phyloP scores from a whole-genome alignment of 2,113 vertebrate genomes.

The Pithys albifrons region DNA sequence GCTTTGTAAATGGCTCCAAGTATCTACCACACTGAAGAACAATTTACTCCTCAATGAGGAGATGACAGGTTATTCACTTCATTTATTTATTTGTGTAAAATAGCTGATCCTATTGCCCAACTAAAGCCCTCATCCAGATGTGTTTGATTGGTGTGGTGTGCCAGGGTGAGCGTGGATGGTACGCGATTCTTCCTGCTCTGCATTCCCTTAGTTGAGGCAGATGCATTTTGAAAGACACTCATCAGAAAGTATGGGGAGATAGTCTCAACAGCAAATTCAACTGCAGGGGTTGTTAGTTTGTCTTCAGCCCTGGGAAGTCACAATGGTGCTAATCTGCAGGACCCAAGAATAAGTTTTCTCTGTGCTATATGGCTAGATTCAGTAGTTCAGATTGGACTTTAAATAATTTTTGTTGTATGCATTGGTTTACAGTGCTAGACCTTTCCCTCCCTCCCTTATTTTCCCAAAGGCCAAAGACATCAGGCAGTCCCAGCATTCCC shows the following conservation, averaged over 20 bases:
- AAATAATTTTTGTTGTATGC: background rate
- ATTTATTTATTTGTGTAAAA: background rate
- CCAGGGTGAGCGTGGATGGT: background rate
- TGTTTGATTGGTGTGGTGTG: background rate
- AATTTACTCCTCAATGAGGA: background rate
- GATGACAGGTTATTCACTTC: background rate
- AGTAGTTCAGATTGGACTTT: background rate
- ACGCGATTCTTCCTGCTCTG: accelerated
- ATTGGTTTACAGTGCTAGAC: background rate
- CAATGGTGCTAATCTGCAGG: background rate
- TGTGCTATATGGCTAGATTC: background rate
- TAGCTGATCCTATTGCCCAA: background rate
- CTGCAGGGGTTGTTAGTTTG: background rate
- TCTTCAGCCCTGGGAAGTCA: background rate
- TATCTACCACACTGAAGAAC: background rate
- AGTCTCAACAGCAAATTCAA: background rate
- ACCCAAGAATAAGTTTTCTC: accelerated
- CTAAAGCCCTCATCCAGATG: background rate
- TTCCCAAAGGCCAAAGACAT: background rate
- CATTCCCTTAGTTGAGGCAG: background rate
- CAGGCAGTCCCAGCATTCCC: background rate
- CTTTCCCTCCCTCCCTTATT: background rate
- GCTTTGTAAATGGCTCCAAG: background rate
- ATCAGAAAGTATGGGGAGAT: background rate
- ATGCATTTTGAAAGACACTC: accelerated